Evolutionary conservation across 2,888 invertebrate species (phyloP).

Genomic region (Coelopa pilipes): DNA sequence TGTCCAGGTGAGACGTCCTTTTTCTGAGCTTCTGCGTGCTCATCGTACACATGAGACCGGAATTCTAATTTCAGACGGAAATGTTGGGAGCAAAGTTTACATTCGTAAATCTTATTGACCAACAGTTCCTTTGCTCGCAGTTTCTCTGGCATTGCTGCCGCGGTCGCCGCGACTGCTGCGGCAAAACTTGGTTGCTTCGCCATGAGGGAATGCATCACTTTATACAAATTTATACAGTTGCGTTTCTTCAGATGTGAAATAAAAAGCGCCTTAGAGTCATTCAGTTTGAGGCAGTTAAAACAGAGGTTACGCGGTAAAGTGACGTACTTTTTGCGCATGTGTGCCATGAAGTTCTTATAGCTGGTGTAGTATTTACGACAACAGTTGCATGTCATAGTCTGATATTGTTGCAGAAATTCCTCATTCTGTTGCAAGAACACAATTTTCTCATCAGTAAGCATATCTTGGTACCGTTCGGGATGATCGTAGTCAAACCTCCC

Average conservation of each 20-base stretch:
- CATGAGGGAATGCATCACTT: slow-evolving; percentile 58
- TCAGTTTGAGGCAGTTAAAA: slow-evolving; percentile 66
- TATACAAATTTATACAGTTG: slow-evolving; percentile 66
- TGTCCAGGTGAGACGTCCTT: slow-evolving; percentile 63
- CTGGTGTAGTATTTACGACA: slow-evolving; percentile 64
- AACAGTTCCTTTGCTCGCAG: slow-evolving; percentile 65
- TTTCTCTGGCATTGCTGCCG: slow-evolving; percentile 57
- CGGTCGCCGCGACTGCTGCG: slow-evolving; percentile 45
- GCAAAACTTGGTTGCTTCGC: slow-evolving; percentile 52
- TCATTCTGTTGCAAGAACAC: slow-evolving; percentile 63
- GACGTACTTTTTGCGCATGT: slow-evolving; percentile 66
- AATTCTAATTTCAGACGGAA: slow-evolving; percentile 66
- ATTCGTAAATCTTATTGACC: slow-evolving; percentile 66
- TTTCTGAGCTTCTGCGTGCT: slow-evolving; percentile 64
- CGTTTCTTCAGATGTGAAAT: slow-evolving; percentile 66
- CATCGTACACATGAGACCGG: slow-evolving; percentile 66
- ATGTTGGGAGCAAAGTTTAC: slow-evolving; percentile 64
- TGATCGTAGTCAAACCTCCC: slow-evolving; percentile 64
- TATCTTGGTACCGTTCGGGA: slow-evolving; percentile 64
- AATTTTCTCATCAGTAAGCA: slow-evolving; percentile 63
- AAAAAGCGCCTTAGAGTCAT: slow-evolving; percentile 66
- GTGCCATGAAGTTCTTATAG: slow-evolving; percentile 67
- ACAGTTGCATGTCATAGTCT: slow-evolving; percentile 66
- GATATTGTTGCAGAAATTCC: slow-evolving; percentile 66
- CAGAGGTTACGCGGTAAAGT: slow-evolving; percentile 64